Base-by-base conservation (phyloP, 2,113 vertebrate genomes). In the Nestor notabilis region DNA sequence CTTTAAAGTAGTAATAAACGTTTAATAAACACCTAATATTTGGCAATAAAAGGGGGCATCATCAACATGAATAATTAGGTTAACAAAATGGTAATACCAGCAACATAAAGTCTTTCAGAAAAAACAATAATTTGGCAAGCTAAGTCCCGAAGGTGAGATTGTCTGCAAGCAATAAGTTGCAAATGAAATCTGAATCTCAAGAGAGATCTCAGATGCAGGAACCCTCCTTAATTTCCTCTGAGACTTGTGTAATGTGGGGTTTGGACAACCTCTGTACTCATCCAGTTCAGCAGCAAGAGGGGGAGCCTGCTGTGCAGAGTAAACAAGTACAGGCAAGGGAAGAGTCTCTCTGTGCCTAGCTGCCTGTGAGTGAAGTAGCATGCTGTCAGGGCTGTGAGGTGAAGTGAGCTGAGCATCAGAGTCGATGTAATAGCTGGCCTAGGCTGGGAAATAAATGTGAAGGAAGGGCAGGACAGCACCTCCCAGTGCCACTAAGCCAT, bases 401-500 rank as follows among this genome's bases (percentile, higher is more conserved):
- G 58, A 72, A n/a, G 33, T 16, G 43, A 82, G 44, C 20, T 13
- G 60, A 66, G 43, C 43, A 41, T 31, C 41, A 50, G 68, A 72
- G 13, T 5, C 1, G 0, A 9, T 35, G 7, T 7, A 53, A 55
- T 33, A 72, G 37, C 6, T 0, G 0, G 13, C 15, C 9, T 1
- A 1, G 16, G 23, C 2, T 2, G 2, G 43, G 39, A 47, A 89
- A 50, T 20, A 79, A 76, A 43, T 4, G 29, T 35, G 52, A 88
- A 55, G 28, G 17, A 23, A 86, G 27, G n/a, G 23, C 18, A 72
- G 41, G 70, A 65, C 17, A 50, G 17, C 27, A 87, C 8, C 35
- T 77, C 11, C 18, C 49, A 65, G 49, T 39, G 43, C 15, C 39
- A 33, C 37, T n/a, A 56, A 64, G 39, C 23, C 56, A 28, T 66